A percentile compares a stretch with the other conserved stretches of the same genome.
phyloP scores from a whole-genome alignment of 2,888 invertebrate species.

The Apotomis capreana region DNA sequence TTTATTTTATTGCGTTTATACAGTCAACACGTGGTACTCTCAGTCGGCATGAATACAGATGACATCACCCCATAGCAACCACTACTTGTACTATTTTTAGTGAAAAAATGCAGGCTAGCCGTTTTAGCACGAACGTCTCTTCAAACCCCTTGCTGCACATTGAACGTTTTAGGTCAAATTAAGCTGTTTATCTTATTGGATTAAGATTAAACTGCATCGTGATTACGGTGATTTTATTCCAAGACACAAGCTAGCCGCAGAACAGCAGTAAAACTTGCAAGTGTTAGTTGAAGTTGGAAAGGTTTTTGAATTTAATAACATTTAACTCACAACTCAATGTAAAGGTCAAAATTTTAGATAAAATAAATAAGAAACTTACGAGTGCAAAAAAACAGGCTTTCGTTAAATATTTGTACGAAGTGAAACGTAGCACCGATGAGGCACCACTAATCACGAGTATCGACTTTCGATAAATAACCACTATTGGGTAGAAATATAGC shows the following conservation, averaged over 20 bases:
- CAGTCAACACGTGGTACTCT: constrained; percentile 60
- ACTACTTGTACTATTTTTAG: constrained; percentile 46
- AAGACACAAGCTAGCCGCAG: too few relatives aligned
- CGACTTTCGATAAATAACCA: constrained; percentile 37
- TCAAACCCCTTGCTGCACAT: constrained; percentile 13
- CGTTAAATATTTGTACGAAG: constrained; percentile 15
- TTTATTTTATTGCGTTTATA: constrained; percentile 63
- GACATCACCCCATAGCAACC: constrained; percentile 43
- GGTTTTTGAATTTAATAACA: too few relatives aligned
- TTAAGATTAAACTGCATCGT: constrained; percentile 16
- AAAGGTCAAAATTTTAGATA: too few relatives aligned
- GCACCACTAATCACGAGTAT: constrained; percentile 33
- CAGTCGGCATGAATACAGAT: constrained; percentile 61
- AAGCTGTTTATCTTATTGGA: constrained; percentile 46
- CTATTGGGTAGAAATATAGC: constrained; percentile 25
- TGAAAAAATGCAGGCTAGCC: constrained; percentile 47
- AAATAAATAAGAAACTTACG: too few relatives aligned
- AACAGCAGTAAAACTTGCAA: too few relatives aligned
- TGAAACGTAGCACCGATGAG: constrained; percentile 21
- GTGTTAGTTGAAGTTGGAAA: too few relatives aligned
- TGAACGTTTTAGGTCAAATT: constrained; percentile 40
- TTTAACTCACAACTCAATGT: too few relatives aligned
- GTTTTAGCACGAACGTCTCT: constrained; percentile 25
- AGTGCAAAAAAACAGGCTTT: not conserved
- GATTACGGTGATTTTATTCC: too few relatives aligned